phyloP scores from a whole-genome alignment of 2,888 invertebrate species.

The Lasioglossum morio region DNA sequence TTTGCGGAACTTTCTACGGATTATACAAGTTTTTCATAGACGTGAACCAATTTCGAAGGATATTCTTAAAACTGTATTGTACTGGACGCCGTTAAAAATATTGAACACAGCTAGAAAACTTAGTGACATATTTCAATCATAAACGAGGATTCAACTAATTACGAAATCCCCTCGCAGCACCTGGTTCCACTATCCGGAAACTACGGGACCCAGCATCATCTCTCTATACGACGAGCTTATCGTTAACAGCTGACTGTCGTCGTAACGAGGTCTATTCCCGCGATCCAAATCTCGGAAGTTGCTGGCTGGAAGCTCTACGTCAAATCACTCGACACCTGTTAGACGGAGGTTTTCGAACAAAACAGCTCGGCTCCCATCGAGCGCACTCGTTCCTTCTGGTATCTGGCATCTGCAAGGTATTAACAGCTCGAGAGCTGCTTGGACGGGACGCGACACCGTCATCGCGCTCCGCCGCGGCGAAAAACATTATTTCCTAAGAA shows the following conservation, averaged over 20 bases:
- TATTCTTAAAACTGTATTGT: not conserved
- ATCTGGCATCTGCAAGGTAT: slow-evolving; percentile 53
- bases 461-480: slow-evolving; percentile 7
- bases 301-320: slow-evolving; percentile 17
- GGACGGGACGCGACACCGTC: not conserved
- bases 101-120: not conserved
- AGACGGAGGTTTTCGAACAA: slow-evolving; percentile 31
- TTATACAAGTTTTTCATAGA: not conserved
- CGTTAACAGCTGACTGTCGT: slow-evolving; percentile 1
- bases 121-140: too few relatives aligned
- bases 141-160: not conserved
- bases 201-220: not conserved
- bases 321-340: slow-evolving; percentile 43
- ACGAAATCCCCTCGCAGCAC: not conserved
- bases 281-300: slow-evolving; percentile 17
- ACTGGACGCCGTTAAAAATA: not conserved
- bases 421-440: slow-evolving; percentile 25
- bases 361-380: slow-evolving; percentile 14
- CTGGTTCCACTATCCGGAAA: not conserved
- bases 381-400: slow-evolving; percentile 6
- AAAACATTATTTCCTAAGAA: slow-evolving; percentile 71
- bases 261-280: slow-evolving; percentile 21
- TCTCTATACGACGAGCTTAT: not conserved
- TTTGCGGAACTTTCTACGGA: not conserved
- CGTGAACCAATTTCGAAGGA: not conserved